Percentiles rank a stretch among this genome's conserved stretches.
phyloP scores from a whole-genome alignment of 2,797 vertebrate species.

The Microctenopoma steveboyesi region DNA sequence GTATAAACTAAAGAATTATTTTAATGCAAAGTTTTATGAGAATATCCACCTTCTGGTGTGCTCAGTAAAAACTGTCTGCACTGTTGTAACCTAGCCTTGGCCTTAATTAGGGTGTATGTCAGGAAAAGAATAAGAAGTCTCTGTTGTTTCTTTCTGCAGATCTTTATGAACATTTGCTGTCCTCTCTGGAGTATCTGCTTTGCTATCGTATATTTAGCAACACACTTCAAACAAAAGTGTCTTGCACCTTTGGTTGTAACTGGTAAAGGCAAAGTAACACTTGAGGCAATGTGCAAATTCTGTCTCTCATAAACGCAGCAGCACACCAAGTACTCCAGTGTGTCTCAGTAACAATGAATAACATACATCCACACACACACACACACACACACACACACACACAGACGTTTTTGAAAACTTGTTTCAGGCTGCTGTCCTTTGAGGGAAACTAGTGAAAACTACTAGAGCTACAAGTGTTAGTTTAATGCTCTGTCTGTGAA shows the following conservation, averaged over 20 bases:
- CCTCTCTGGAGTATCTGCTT: slow-evolving; percentile 44
- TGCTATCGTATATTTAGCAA: slow-evolving; percentile 58
- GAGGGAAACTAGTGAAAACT: slow-evolving; percentile 11
- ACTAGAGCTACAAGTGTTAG: background rate
- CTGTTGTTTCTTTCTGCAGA: slow-evolving; percentile 5
- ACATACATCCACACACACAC: slow-evolving; percentile 2
- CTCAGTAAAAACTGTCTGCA: background rate
- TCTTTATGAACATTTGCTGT: background rate
- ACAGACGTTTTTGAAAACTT: background rate
- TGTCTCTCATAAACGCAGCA: slow-evolving; percentile 8
- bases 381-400: slow-evolving; percentile 7
- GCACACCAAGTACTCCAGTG: background rate
- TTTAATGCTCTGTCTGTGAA: slow-evolving; percentile 13
- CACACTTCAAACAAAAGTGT: slow-evolving; percentile 58
- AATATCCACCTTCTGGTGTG: background rate
- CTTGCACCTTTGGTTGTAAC: slow-evolving; percentile 54
- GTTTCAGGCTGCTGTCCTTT: slow-evolving; percentile 8
- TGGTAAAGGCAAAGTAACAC: slow-evolving; percentile 55
- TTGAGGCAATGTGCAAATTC: slow-evolving; percentile 54
- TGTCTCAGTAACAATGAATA: slow-evolving; percentile 19
- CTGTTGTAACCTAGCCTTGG: slow-evolving; percentile 6
- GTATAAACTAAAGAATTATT: too few species aligned
- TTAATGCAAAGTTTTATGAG: background rate
- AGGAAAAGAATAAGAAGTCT: background rate
- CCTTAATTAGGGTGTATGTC: slow-evolving; percentile 25